Evolutionary conservation across 2,797 vertebrate genomes (phyloP).

Genomic region (Sorex maritimensis): DNA sequence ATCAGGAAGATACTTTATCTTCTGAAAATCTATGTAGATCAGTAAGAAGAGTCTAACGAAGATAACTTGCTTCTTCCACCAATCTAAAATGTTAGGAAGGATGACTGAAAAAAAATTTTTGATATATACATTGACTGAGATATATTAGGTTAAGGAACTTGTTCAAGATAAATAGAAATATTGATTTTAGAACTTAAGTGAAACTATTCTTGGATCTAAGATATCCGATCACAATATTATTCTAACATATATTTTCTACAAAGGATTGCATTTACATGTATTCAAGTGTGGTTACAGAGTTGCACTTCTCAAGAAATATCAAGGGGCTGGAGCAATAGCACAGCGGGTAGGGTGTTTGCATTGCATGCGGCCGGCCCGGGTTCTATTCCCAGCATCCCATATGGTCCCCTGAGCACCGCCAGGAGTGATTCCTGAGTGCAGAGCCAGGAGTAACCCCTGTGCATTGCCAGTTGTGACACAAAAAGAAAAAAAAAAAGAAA

Average conservation of each 20-base stretch:
- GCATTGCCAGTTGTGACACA: too few relatives aligned
- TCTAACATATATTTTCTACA: not conserved
- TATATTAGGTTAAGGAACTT: not conserved
- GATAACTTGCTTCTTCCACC: not conserved
- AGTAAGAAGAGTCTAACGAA: not conserved
- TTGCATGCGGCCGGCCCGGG: too few relatives aligned
- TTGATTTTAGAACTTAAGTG: not conserved
- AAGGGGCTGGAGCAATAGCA: too few relatives aligned
- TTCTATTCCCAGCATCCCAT: too few relatives aligned
- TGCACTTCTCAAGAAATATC: not conserved
- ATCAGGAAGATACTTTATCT: not conserved
- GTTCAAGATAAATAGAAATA: not conserved
- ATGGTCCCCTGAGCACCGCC: too few relatives aligned
- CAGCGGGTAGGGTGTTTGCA: too few relatives aligned
- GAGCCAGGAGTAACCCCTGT: too few relatives aligned
- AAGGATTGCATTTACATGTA: constrained; percentile 26
- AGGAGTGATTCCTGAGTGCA: too few relatives aligned
- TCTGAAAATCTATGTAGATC: constrained; percentile 19
- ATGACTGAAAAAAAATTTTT: not conserved
- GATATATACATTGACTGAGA: not conserved
- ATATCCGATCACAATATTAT: not conserved
- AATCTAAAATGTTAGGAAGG: not conserved
- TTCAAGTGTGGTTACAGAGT: not conserved
- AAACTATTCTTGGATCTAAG: not conserved
- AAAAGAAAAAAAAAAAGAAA: too few relatives aligned